Base-by-base conservation (phyloP, 2,888 invertebrate species). In the Psococerastis gibbosa region DNA sequence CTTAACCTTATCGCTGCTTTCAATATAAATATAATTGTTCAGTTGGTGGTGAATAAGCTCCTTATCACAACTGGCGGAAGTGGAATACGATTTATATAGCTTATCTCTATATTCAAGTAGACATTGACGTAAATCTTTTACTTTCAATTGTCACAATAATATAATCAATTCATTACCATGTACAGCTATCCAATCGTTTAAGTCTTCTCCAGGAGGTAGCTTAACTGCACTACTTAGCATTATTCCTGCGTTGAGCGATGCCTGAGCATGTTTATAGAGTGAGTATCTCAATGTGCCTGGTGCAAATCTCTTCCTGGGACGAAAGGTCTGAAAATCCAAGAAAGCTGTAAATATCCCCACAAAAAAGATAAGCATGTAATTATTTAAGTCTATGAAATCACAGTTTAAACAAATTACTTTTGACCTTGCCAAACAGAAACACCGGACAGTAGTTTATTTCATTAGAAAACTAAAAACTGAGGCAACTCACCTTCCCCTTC, bases 171-270 rank as follows among this genome's bases (percentile, higher is more conserved):
- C 23, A 8, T 52, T 65, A 84, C 84, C 88, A 64, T 91, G 89
- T 3, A 91, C 89, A 15, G 89, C 89, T 32, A 88, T 70, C 91
- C 91, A 91, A 60, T 91, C 91, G 55, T 85, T 83, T 43, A 81
- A 61, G 59, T 83, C 81, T 63, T 91, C 89, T 3, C 78, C 78
- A 22, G 73, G 71, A 2, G 89, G 89, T 47, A 91, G 62, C 56
- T 76, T 75, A 1, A 91, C 91, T 2, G 80, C 87, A 42, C 68
- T 64, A 47, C 80, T 69, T 46, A 91, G 67, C 65, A 91, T 88
- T 46, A 89, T 78, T 3, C 89, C 89, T 2, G 88, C 84, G 61
- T 82, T 83, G 15, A 91, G 64, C 43, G 87, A 88, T 11, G 89
- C 89, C 60, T 87, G 83, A 0, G 89, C 89, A 55, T 87, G 84